Percentiles rank a stretch among this genome's conserved stretches.
phyloP scores from a whole-genome alignment of 2,113 vertebrate species.

The Phycodurus eques region DNA sequence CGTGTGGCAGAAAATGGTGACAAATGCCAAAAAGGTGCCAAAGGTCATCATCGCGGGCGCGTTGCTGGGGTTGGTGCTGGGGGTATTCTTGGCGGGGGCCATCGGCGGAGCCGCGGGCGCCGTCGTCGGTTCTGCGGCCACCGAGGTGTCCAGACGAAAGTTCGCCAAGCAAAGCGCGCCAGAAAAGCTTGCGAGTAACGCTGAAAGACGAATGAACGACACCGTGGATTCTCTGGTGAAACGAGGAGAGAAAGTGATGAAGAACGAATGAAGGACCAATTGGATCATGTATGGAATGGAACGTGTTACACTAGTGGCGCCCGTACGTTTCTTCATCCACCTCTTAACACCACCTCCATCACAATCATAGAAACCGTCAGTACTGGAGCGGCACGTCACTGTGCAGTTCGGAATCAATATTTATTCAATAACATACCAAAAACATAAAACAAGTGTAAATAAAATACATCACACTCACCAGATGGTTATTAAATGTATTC shows the following conservation, averaged over 20 bases:
- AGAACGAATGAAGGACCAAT: constrained; percentile 48
- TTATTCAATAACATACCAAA: constrained; percentile 5
- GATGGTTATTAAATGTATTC: background rate
- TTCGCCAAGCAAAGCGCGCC: constrained; percentile 38
- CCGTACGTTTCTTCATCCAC: too few relatives aligned
- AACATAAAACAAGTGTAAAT: background rate
- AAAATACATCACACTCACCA: background rate
- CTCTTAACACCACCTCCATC: too few relatives aligned
- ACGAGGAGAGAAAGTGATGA: constrained; percentile 46
- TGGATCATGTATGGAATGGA: background rate
- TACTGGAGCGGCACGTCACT: too few relatives aligned
- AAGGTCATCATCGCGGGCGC: constrained; percentile 55
- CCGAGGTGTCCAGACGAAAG: constrained; percentile 65
- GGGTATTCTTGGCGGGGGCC: constrained; percentile 63
- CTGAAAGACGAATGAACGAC: constrained; percentile 8
- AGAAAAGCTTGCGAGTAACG: constrained; percentile 7
- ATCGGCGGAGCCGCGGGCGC: constrained; percentile 69
- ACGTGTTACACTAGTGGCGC: background rate
- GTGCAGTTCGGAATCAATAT: background rate
- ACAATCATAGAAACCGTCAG: too few relatives aligned
- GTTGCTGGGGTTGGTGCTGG: constrained; percentile 66
- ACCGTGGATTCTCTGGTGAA: constrained; percentile 12
- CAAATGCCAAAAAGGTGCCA: constrained; percentile 49
- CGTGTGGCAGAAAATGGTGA: constrained; percentile 52
- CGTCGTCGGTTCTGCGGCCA: constrained; percentile 54